These are phyloP conservation scores for Hassar affinis DNA, from an alignment of 2,113 vertebrate genomes.

Conservation along the genomic window DNA sequence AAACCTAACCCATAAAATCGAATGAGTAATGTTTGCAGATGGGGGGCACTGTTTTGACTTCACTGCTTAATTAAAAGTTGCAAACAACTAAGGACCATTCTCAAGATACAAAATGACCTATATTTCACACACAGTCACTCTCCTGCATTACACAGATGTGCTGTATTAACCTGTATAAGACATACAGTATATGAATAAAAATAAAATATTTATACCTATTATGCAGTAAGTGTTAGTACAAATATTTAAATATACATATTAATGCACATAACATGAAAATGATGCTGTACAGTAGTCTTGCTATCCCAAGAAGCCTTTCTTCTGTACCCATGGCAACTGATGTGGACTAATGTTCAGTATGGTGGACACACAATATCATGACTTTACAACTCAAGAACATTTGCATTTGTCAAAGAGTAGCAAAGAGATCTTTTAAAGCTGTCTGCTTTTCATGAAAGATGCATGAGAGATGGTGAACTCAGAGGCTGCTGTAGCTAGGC, in stretches of 20 bases:
- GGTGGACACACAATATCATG: constrained; percentile 25
- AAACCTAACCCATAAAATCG: neutral
- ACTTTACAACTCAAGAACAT: constrained; percentile 38
- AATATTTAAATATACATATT: neutral
- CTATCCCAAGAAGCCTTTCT: constrained; percentile 10
- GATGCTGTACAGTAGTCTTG: neutral
- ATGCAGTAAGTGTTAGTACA: no score
- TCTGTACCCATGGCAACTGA: constrained; percentile 60
- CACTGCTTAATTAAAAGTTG: constrained; percentile 26
- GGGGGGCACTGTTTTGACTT: constrained; percentile 12
- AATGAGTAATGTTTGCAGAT: constrained; percentile 3
- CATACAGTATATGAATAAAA: neutral
- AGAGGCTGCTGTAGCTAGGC: constrained; percentile 10
- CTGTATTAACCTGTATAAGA: neutral
- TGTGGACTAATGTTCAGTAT: constrained; percentile 46
- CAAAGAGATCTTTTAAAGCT: constrained; percentile 4
- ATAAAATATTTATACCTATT: neutral
- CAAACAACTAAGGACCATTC: constrained; percentile 7
- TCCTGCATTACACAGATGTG: neutral
- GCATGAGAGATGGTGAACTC: constrained; percentile 39
- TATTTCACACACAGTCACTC: neutral
- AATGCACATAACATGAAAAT: neutral
- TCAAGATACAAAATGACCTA: constrained; percentile 18
- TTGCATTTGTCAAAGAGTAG: constrained; percentile 45
- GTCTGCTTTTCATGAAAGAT: constrained; percentile 44